phyloP scores from a whole-genome alignment of 2,113 vertebrate species.

The Crotalus viridis region DNA sequence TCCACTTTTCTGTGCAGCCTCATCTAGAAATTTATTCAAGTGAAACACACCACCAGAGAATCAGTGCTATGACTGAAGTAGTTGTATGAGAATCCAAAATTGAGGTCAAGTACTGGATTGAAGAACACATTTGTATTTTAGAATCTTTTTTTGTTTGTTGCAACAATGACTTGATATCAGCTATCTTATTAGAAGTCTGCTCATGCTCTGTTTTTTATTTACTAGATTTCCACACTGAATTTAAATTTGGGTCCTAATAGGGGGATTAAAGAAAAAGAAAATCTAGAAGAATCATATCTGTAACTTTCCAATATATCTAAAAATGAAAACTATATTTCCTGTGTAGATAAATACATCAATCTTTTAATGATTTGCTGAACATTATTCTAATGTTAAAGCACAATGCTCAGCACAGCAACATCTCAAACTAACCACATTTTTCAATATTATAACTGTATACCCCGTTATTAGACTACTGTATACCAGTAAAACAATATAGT shows the following conservation, averaged over 20 bases:
- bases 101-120: constrained; percentile 25
- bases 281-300: constrained; percentile 24
- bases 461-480: constrained; percentile 20
- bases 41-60: constrained; percentile 11
- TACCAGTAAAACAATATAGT: constrained; percentile 23
- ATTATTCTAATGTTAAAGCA: constrained; percentile 37
- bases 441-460: constrained; percentile 10
- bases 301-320: constrained; percentile 37
- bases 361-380: constrained; percentile 10
- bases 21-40: not conserved
- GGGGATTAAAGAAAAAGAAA: constrained; percentile 36
- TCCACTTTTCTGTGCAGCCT: not conserved
- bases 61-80: constrained; percentile 18
- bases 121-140: constrained; percentile 5
- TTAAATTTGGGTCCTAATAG: constrained; percentile 30
- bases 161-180: constrained; percentile 48
- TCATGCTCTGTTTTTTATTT: constrained; percentile 48
- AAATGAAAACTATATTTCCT: constrained; percentile 36
- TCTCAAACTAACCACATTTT: constrained; percentile 35
- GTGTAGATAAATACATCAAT: not conserved
- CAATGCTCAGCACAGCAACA: constrained; percentile 29
- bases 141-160: constrained; percentile 42
- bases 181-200: constrained; percentile 41
- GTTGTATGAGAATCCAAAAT: constrained; percentile 30
- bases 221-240: constrained; percentile 24